Base-by-base conservation (phyloP, 2,113 vertebrate genomes). In the Alethe castanea region DNA sequence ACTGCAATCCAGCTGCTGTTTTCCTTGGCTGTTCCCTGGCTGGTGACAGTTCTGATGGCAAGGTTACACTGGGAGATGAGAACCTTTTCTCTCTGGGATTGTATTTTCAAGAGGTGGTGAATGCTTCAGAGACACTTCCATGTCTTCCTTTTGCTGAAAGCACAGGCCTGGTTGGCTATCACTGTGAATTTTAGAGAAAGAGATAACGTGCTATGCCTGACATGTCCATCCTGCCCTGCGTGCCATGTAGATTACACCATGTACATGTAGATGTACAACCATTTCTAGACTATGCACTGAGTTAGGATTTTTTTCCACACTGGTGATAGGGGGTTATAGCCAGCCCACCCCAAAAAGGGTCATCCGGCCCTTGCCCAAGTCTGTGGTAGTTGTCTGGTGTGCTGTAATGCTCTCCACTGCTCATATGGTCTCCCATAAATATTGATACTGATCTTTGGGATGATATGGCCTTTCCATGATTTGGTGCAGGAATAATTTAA, bases 221-320 rank as follows among this genome's bases (percentile, higher is more conserved):
- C 12, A 1, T 15, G 19, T 62, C 44, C 31, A 8, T 57, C 26
- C 4, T 47, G 56, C 1, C 4, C 56, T 48, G 26, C 67, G 19
- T 31, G 24, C 12, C 31, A 17, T 7, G 10, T n/a, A 36, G 24
- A 33, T 38, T 26, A 31, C 40, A 40, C 13, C 13, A 40, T 40
- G 40, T 40, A 40, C 40, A 40, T 40, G 40, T 40, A 40, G 40
- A 11, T 12, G 20, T 36, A n/a, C 38, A 50, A 35, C 12, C 11
- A 4, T 26, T 35, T 38, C 16, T n/a, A 65, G 33, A 26, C 19
- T 33, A 22, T 36, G 19, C 20, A 42, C 18, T 0, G 0, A 78
- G 14, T 40, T 33, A 47, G 50, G 26, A 69, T 15, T 38, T 45
- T 83, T 59, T 50, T 15, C 26, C 45, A 47, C 5, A 6, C 2